Conservation (phyloP, 2,797 vertebrate species). For the Gallinago solitaria region DNA sequence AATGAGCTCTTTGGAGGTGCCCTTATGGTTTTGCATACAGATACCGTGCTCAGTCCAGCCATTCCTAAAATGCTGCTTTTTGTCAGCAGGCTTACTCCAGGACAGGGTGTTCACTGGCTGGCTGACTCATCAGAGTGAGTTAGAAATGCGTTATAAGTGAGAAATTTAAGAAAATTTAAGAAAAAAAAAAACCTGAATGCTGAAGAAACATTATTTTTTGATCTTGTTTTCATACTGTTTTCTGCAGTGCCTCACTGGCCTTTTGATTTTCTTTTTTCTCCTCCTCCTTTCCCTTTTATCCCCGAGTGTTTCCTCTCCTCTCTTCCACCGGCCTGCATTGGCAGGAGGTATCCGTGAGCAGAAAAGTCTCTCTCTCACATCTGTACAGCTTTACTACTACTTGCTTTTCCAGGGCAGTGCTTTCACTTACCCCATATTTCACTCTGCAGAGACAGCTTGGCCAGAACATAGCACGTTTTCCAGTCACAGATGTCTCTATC, state of each 20-base stretch:
- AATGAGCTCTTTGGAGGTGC: not conserved
- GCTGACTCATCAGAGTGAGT: not conserved
- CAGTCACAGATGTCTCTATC: slow-evolving; percentile 36
- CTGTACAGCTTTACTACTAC: not conserved
- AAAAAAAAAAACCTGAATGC: not conserved
- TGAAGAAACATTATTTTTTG: not conserved
- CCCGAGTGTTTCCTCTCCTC: not conserved
- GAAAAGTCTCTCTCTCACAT: not conserved
- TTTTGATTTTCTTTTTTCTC: not conserved
- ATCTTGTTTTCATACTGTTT: not conserved
- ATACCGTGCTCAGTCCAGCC: not conserved
- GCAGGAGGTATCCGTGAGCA: not conserved
- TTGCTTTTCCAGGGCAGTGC: not conserved
- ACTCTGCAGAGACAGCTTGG: slow-evolving; percentile 15
- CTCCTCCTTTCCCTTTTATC: not conserved
- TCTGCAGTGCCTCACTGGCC: not conserved
- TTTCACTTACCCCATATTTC: slow-evolving; percentile 44
- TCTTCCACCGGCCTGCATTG: not conserved
- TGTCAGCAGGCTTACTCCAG: not conserved
- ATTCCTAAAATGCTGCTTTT: not conserved
- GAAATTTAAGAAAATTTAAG: not conserved
- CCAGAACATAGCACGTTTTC: slow-evolving; percentile 5
- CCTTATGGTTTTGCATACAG: not conserved
- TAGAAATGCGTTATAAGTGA: not conserved
- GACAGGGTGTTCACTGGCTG: not conserved